Conservation (phyloP, 1,140 invertebrate species). For the Eupristina koningsbergeri region DNA sequence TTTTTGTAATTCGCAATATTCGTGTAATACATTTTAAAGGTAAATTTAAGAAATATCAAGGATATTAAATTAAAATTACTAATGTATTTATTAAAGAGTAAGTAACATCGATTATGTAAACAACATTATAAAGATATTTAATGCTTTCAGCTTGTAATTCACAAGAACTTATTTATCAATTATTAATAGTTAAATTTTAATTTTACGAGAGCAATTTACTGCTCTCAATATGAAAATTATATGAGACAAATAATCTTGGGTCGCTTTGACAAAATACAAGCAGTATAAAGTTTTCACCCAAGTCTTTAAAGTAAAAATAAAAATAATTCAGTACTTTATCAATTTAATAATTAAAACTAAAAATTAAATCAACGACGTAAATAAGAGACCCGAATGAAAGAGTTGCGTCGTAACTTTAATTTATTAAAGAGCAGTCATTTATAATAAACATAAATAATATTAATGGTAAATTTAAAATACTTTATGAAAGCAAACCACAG, state of each 20-base stretch:
- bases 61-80: neutral
- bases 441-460: no score
- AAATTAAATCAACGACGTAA: neutral
- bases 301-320: no score
- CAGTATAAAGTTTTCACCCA: no score
- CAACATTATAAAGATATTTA: neutral
- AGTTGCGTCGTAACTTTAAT: no score
- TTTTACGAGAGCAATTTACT: neutral
- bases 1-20: neutral
- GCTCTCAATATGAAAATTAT: neutral
- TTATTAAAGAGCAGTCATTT: no score
- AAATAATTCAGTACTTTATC: no score
- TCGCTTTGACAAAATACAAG: neutral
- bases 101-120: neutral
- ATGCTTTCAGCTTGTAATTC: neutral
- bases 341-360: no score
- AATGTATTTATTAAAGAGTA: neutral
- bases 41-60: neutral
- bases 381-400: neutral
- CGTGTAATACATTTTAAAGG: no score
- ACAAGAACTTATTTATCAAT: neutral
- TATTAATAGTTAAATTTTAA: neutral
- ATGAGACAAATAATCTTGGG: neutral
- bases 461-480: no score
- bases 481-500: no score